phyloP scores from a whole-genome alignment of 53 echinoderm and acorn worm species.

The Arbacia lixula region DNA sequence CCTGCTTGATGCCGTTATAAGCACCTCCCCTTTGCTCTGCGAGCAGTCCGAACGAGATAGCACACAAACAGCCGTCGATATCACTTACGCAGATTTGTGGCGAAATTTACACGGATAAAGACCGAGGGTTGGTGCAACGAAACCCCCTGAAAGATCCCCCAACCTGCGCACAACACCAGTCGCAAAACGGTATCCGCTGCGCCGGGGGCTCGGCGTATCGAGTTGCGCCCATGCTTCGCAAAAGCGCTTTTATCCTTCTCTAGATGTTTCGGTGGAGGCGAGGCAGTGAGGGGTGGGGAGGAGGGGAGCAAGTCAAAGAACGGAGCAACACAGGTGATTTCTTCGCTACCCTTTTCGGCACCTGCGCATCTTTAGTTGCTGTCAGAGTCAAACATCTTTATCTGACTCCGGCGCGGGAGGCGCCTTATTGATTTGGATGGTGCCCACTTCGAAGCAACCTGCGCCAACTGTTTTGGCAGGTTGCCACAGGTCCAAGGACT shows the following conservation, averaged over 20 bases:
- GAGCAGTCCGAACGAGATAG: slow-evolving; percentile 29
- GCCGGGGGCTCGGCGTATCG: slow-evolving; percentile 36
- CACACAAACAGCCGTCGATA: slow-evolving; percentile 41
- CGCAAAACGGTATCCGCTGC: slow-evolving; percentile 46
- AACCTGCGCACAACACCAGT: slow-evolving; percentile 40
- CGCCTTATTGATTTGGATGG: slow-evolving; percentile 21
- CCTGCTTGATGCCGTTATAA: background rate
- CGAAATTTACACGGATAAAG: slow-evolving; percentile 42
- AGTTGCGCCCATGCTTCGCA: slow-evolving; percentile 32
- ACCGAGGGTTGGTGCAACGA: slow-evolving; percentile 19
- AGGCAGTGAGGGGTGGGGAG: background rate
- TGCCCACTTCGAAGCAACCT: slow-evolving; percentile 4
- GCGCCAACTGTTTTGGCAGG: background rate
- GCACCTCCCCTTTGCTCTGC: background rate
- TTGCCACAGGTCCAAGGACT: slow-evolving; percentile 22
- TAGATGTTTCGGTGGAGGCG: slow-evolving; percentile 13
- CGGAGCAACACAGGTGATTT: slow-evolving; percentile 46
- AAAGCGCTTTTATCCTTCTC: background rate
- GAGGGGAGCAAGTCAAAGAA: slow-evolving; percentile 44
- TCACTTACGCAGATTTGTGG: slow-evolving; percentile 49
- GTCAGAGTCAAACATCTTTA: slow-evolving; percentile 12
- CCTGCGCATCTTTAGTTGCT: slow-evolving; percentile 27
- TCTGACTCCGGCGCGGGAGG: slow-evolving; percentile 1
- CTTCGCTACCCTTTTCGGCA: slow-evolving; percentile 26
- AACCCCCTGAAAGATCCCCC: slow-evolving; percentile 38